These are phyloP conservation scores for Pristionchus pacificus DNA, from an alignment of 1,140 invertebrate species.

Conservation along the genomic window DNA sequence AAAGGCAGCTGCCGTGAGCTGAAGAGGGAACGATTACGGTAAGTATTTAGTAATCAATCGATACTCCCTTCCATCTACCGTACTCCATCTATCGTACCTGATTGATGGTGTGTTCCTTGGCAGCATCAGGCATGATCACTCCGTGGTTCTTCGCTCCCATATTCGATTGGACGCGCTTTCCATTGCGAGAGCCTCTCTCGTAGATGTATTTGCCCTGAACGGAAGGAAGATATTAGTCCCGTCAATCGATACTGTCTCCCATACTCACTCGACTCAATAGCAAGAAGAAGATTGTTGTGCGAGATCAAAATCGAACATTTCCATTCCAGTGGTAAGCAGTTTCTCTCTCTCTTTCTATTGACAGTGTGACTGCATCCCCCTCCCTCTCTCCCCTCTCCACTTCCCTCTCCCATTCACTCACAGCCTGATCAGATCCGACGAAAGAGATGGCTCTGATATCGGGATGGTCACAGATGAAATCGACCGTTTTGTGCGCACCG, in stretches of 20 bases:
- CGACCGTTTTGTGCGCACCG: conserved; percentile 84
- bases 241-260: neutral
- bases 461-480: conserved; percentile 93
- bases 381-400: no score
- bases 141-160: conserved; percentile 99
- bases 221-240: conserved; percentile 15
- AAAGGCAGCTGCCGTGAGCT: conserved; percentile 87
- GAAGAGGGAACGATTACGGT: neutral
- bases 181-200: conserved; percentile 76
- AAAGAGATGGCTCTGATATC: conserved; percentile 96
- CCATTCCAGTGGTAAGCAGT: no score
- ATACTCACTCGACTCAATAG: no score
- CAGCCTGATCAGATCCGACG: conserved; percentile 90
- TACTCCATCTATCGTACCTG: neutral
- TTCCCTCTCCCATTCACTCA: no score
- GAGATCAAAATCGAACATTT: no score
- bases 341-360: no score
- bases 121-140: conserved; percentile 90
- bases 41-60: neutral
- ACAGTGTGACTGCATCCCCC: no score
- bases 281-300: no score
- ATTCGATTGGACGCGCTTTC: conserved; percentile 94
- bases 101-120: conserved; percentile 91
- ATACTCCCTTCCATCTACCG: neutral
- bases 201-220: conserved; percentile 89